These are phyloP conservation scores for Huso huso DNA, from an alignment of 2,797 vertebrate species.

Conservation along the genomic window DNA sequence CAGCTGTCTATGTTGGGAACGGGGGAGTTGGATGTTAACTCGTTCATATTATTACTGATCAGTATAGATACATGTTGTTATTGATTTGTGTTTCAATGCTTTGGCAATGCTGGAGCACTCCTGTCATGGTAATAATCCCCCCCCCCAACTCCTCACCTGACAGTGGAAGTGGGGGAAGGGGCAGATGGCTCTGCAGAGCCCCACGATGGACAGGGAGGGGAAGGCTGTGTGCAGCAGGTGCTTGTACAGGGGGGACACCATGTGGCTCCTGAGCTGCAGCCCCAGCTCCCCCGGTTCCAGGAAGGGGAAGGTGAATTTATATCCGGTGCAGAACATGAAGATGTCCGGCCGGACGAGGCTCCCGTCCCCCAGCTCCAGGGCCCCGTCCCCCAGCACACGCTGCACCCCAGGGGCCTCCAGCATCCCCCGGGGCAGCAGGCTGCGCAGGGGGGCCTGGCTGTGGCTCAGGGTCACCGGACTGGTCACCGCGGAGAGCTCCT, in stretches of 20 bases:
- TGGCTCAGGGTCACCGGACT: constrained; percentile 61
- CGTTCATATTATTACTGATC: too few relatives aligned
- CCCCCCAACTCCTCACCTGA: constrained; percentile 46
- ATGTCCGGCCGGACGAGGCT: constrained; percentile 35
- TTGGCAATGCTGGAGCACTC: too few relatives aligned
- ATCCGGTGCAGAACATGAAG: constrained; percentile 68
- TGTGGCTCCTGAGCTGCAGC: constrained; percentile 40
- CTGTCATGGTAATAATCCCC: too few relatives aligned
- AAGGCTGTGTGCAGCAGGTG: constrained; percentile 53
- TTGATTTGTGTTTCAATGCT: too few relatives aligned
- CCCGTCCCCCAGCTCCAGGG: constrained; percentile 50
- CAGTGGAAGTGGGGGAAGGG: constrained; percentile 65
- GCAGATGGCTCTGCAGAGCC: constrained; percentile 58
- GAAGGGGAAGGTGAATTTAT: constrained; percentile 59
- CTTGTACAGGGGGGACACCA: constrained; percentile 52
- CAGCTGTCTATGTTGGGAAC: too few relatives aligned
- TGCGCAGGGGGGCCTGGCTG: constrained; percentile 27
- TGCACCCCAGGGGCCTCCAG: constrained; percentile 34
- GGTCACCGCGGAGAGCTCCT: constrained; percentile 46
- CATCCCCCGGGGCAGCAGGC: constrained; percentile 44
- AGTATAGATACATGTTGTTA: too few relatives aligned
- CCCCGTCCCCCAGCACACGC: constrained; percentile 37
- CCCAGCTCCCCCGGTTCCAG: constrained; percentile 38
- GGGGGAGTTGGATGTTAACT: too few relatives aligned
- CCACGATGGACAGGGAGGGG: constrained; percentile 60